A percentile compares a stretch with the other conserved stretches of the same genome.
These are phyloP conservation scores for Hestina assimilis DNA, from an alignment of 1,140 invertebrate species.

Conservation along the genomic window DNA sequence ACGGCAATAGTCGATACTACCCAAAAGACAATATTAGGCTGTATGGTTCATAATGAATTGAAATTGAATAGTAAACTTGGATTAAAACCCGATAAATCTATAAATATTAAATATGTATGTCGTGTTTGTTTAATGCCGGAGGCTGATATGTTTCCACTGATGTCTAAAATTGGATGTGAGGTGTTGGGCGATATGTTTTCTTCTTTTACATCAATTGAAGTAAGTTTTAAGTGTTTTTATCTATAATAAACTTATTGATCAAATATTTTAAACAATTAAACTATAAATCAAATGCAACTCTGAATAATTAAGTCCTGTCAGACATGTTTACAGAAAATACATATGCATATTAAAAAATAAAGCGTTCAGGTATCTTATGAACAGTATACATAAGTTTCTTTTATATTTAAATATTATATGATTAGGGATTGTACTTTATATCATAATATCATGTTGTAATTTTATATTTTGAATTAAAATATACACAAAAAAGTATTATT, in stretches of 20 bases:
- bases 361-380: no score
- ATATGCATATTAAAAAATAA: no score
- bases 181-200: constrained; percentile 42
- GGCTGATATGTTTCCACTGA: constrained; percentile 34
- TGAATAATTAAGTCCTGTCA: no score
- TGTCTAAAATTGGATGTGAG: constrained; percentile 24
- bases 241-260: constrained; percentile 1
- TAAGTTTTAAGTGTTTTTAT: constrained; percentile 25
- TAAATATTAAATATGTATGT: constrained; percentile 30
- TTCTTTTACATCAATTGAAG: constrained; percentile 43
- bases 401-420: no score
- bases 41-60: not conserved
- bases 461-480: no score
- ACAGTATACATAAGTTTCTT: no score
- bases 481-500: no score
- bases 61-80: no score
- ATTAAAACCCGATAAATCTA: not conserved
- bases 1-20: constrained; percentile 20
- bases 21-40: constrained; percentile 1
- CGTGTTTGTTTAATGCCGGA: constrained; percentile 43
- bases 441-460: no score
- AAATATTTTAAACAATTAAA: constrained; percentile 3
- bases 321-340: no score
- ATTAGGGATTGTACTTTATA: no score
- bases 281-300: no score